phyloP scores from a whole-genome alignment of 2,888 invertebrate species.

The Hydriomena furcata region DNA sequence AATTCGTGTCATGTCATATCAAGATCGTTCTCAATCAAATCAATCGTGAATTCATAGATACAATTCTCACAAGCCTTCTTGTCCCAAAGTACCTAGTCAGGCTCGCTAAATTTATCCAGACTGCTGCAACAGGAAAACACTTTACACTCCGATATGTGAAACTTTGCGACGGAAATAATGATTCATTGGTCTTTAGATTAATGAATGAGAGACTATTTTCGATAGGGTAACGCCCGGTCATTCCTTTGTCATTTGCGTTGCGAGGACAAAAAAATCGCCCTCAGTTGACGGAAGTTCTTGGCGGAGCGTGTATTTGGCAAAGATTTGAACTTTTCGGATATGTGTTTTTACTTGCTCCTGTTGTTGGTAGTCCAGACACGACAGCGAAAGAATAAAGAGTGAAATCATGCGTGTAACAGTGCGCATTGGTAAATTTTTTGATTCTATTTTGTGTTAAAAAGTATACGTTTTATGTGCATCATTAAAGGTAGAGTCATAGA shows the following conservation, averaged over 20 bases:
- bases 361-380: slow-evolving; percentile 61
- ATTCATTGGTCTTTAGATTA: slow-evolving; percentile 51
- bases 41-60: slow-evolving; percentile 1
- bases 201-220: slow-evolving; percentile 53
- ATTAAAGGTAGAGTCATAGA: no score
- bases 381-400: slow-evolving; percentile 60
- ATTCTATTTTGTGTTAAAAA: slow-evolving; percentile 11
- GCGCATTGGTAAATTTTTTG: slow-evolving; percentile 63
- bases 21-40: slow-evolving; percentile 4
- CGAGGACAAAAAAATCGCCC: slow-evolving; percentile 46
- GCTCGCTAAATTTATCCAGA: slow-evolving; percentile 32
- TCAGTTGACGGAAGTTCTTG: slow-evolving; percentile 56
- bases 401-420: slow-evolving; percentile 69
- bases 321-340: slow-evolving; percentile 49
- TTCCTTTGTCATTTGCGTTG: slow-evolving; percentile 45
- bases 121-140: slow-evolving; percentile 35
- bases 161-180: slow-evolving; percentile 41
- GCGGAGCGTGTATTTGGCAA: slow-evolving; percentile 72
- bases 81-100: not conserved
- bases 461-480: no score
- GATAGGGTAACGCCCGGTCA: slow-evolving; percentile 55
- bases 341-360: slow-evolving; percentile 59
- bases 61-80: not conserved
- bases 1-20: not conserved
- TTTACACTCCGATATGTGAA: slow-evolving; percentile 33